These are phyloP conservation scores for Homalodisca vitripennis DNA, from an alignment of 1,140 invertebrate genomes.

Conservation along the genomic window DNA sequence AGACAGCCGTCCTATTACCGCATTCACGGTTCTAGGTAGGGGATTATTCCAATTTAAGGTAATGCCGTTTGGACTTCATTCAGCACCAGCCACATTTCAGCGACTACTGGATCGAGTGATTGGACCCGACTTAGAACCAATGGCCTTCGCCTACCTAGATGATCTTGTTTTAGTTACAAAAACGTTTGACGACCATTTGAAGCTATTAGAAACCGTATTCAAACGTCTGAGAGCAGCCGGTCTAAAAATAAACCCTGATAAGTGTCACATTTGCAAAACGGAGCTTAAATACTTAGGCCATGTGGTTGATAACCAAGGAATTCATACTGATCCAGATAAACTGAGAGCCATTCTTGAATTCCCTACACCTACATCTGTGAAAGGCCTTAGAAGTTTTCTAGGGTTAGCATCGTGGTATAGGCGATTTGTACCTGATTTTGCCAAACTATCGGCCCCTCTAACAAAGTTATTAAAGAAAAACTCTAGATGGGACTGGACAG, in stretches of 20 bases:
- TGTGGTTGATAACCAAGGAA: conserved; percentile 41
- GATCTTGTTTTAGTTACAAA: conserved; percentile 42
- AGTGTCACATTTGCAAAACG: conserved; percentile 45
- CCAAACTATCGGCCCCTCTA: conserved; percentile 42
- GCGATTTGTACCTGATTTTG: conserved; percentile 46
- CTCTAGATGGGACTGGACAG: conserved; percentile 34
- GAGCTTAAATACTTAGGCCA: conserved; percentile 46
- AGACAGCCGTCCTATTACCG: conserved; percentile 30
- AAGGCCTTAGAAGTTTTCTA: conserved; percentile 38
- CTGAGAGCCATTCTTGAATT: conserved; percentile 43
- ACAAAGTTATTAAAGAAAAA: conserved; percentile 42
- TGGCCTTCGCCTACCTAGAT: conserved; percentile 40
- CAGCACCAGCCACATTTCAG: conserved; percentile 43
- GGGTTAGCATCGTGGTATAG: conserved; percentile 45
- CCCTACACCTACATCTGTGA: conserved; percentile 38
- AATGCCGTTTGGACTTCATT: conserved; percentile 47
- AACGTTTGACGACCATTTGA: conserved; percentile 40
- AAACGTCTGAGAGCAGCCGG: conserved; percentile 37
- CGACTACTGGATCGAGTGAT: conserved; percentile 41
- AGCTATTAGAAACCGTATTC: conserved; percentile 38
- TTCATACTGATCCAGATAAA: conserved; percentile 46
- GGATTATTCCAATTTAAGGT: conserved; percentile 44
- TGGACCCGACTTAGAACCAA: conserved; percentile 26
- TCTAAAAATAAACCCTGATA: conserved; percentile 43
- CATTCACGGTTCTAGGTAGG: conserved; percentile 37